Evolutionary conservation across 2,888 invertebrate species (phyloP).

Genomic region (Coecobrya sp.): DNA sequence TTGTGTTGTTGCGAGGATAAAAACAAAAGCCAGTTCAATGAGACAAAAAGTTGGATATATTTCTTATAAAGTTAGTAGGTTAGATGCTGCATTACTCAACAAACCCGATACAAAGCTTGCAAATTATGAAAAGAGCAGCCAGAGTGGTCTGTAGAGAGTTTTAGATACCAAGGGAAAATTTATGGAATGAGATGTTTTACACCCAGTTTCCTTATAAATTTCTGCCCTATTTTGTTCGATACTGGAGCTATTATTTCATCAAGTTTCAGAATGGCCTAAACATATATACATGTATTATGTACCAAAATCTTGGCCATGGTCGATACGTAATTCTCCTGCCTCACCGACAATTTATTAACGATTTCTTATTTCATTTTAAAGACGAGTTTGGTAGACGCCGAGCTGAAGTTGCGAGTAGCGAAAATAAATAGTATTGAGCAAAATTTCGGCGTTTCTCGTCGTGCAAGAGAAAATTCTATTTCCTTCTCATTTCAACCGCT

Average conservation of each 20-base stretch:
- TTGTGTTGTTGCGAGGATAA: neutral
- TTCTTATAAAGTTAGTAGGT: neutral
- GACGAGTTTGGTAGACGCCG: neutral
- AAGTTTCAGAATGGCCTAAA: neutral
- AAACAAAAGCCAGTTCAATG: neutral
- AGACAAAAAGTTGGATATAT: neutral
- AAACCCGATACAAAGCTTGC: neutral
- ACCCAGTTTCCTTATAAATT: neutral
- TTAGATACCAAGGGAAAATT: conserved; percentile 19
- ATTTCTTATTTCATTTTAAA: conserved; percentile 3
- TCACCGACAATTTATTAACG: neutral
- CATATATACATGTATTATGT: too few relatives aligned
- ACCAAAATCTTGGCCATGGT: neutral
- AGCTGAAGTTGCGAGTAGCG: too few relatives aligned
- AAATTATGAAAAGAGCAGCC: neutral
- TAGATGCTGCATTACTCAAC: neutral
- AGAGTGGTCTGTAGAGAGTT: neutral
- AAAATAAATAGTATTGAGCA: neutral
- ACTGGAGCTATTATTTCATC: neutral
- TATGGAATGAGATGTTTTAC: conserved; percentile 13
- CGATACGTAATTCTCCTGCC: neutral
- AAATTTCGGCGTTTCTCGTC: neutral
- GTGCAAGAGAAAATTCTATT: neutral
- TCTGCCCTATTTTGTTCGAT: neutral
- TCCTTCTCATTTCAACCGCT: neutral